Evolutionary conservation across 2,888 invertebrate species (phyloP), one percentile per base, ranked within the genome.

Genomic region (Creontiades dilutus): DNA sequence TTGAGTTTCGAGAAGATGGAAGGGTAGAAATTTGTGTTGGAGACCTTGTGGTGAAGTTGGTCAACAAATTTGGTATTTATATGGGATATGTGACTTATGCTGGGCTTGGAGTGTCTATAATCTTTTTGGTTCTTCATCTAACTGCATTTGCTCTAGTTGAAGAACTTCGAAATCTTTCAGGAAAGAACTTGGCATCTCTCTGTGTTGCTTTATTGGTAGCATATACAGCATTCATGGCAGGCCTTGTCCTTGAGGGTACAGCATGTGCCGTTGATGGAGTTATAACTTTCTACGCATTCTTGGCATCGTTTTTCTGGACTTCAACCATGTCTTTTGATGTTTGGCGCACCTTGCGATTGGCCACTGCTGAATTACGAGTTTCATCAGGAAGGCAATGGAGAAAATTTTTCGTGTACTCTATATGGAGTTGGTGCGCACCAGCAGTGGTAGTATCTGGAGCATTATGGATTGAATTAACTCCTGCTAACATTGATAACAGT

Each of bases 301-400:
- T 95, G 90, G 93, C 94, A 0, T 93, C 94, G 0, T 95, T 95
- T 92, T 93, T 93, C 90, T 95, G 95, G 95, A 94, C 94, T 94
- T 93, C 94, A 86, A 93, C 94, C 3, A 93, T 95, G 92, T 94
- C 94, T 0, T 94, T 94, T 92, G 95, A 94, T 91, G 94, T 93
- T 16, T 94, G 93, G 93, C 93, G 93, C 91, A 94, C 93, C n/a
- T 92, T 94, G 48, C 92, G 93, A 52, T 92, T 93, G 91, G 94
- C 94, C 3, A 94, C 94, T 0, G 93, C 93, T 46, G 94, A 94
- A 92, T 92, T 94, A 11, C 92, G 94, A 80, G 93, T 94, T 0
- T 93, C 93, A 2, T 92, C 93, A 14, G 94, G 94, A 5, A 92
- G 93, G 92, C 93, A 93, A 89, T 92, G 92, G 92, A 91, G 92